These are phyloP conservation scores for Antennarius maculatus DNA, from an alignment of 2,797 vertebrate genomes.

Conservation along the genomic window DNA sequence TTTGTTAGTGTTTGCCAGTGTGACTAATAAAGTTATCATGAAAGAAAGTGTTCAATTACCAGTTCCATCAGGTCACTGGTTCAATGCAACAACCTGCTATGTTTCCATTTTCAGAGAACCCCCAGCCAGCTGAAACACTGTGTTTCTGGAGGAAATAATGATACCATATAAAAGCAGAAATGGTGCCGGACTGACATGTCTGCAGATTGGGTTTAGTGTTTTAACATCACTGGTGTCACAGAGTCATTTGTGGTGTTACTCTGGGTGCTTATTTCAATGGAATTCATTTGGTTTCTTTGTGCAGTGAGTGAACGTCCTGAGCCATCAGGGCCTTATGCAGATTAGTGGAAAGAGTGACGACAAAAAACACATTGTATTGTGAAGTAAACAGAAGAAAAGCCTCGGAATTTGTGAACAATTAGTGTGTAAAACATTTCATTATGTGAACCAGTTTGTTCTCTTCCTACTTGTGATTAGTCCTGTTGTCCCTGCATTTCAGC, in stretches of 20 bases:
- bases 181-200: slow-evolving; percentile 78
- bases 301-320: slow-evolving; percentile 45
- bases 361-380: too few species aligned
- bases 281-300: slow-evolving; percentile 64
- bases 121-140: slow-evolving; percentile 52
- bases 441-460: too few species aligned
- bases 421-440: too few species aligned
- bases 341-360: slow-evolving; percentile 28
- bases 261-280: slow-evolving; percentile 52
- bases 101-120: slow-evolving; percentile 58
- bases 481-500: too few species aligned
- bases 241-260: slow-evolving; percentile 56
- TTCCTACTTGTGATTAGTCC: too few species aligned
- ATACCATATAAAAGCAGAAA: slow-evolving; percentile 72
- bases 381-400: too few species aligned
- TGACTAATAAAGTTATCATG: slow-evolving; percentile 59
- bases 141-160: slow-evolving; percentile 72
- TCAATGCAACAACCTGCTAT: slow-evolving; percentile 57
- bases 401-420: too few species aligned
- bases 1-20: slow-evolving; percentile 18
- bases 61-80: slow-evolving; percentile 39
- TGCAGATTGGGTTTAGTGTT: slow-evolving; percentile 72
- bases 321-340: slow-evolving; percentile 23
- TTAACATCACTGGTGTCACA: slow-evolving; percentile 57
- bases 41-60: slow-evolving; percentile 64